Percentiles rank a stretch among this genome's conserved stretches.
Evolutionary conservation across 2,888 invertebrate species (phyloP).

Genomic region (Agriopis leucophaearia): DNA sequence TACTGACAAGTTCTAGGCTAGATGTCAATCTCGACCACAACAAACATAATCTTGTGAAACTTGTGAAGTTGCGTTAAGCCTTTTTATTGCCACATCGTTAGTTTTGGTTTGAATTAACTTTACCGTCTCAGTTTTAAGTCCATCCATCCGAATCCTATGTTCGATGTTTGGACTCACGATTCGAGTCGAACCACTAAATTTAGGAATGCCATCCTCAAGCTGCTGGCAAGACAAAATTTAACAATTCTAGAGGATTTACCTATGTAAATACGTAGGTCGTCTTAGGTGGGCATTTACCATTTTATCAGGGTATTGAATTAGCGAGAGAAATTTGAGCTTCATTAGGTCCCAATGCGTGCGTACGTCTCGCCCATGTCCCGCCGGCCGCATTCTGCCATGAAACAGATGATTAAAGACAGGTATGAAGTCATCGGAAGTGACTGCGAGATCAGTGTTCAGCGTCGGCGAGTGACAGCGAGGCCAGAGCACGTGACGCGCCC

Average conservation of each 20-base stretch:
- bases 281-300: background rate
- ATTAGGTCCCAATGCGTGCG: conserved; percentile 31
- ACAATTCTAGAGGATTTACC: background rate
- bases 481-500: conserved; percentile 47
- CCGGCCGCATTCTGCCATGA: conserved; percentile 38
- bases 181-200: background rate
- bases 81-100: conserved; percentile 39
- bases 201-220: too few species aligned
- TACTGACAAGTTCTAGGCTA: conserved; percentile 71
- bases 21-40: conserved; percentile 53
- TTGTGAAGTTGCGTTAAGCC: conserved; percentile 45
- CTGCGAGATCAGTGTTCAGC: conserved; percentile 42
- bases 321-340: conserved; percentile 23
- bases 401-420: conserved; percentile 50
- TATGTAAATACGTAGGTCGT: background rate
- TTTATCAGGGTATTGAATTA: conserved; percentile 19
- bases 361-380: conserved; percentile 19
- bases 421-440: conserved; percentile 51
- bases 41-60: conserved; percentile 51
- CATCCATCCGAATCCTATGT: background rate
- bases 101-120: conserved; percentile 9
- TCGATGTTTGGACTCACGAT: background rate
- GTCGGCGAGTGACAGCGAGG: conserved; percentile 41
- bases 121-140: background rate
- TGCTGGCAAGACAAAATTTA: background rate